These are phyloP conservation scores for Autographa pulchrina DNA, from an alignment of 2,888 invertebrate species.

Conservation along the genomic window DNA sequence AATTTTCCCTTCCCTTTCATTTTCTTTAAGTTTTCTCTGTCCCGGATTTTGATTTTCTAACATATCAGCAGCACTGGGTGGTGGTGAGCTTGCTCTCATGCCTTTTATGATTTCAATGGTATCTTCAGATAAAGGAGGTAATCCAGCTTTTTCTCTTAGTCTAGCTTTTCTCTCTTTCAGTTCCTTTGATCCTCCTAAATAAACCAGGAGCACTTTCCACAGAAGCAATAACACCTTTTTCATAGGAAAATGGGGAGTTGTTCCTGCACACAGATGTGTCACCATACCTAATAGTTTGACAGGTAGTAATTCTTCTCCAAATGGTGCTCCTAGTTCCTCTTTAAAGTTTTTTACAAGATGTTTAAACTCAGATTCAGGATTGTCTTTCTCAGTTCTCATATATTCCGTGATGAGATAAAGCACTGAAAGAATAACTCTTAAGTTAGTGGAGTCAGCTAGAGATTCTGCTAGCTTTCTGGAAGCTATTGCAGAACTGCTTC, in stretches of 20 bases:
- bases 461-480: slow-evolving; percentile 86
- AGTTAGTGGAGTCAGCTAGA: slow-evolving; percentile 95
- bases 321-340: slow-evolving; percentile 89
- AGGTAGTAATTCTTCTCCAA: slow-evolving; percentile 95
- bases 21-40: slow-evolving; percentile 88
- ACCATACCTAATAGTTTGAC: slow-evolving; percentile 98
- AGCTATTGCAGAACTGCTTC: slow-evolving; percentile 85
- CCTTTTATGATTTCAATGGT: slow-evolving; percentile 97
- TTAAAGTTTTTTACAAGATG: slow-evolving; percentile 89
- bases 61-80: slow-evolving; percentile 97
- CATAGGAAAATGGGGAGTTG: slow-evolving; percentile 99
- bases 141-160: slow-evolving; percentile 91
- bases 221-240: slow-evolving; percentile 98
- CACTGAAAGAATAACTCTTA: slow-evolving; percentile 97
- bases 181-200: slow-evolving; percentile 96
- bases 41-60: slow-evolving; percentile 95
- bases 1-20: slow-evolving; percentile 92
- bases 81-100: slow-evolving; percentile 98
- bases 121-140: slow-evolving; percentile 96
- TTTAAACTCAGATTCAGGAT: slow-evolving; percentile 83
- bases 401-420: slow-evolving; percentile 98
- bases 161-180: slow-evolving; percentile 93
- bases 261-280: slow-evolving; percentile 98
- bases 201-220: slow-evolving; percentile 98
- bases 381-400: slow-evolving; percentile 92